Evolutionary conservation across 2,888 invertebrate genomes (phyloP), one percentile per base, ranked within the genome.

Genomic region (Sesia apiformis): DNA sequence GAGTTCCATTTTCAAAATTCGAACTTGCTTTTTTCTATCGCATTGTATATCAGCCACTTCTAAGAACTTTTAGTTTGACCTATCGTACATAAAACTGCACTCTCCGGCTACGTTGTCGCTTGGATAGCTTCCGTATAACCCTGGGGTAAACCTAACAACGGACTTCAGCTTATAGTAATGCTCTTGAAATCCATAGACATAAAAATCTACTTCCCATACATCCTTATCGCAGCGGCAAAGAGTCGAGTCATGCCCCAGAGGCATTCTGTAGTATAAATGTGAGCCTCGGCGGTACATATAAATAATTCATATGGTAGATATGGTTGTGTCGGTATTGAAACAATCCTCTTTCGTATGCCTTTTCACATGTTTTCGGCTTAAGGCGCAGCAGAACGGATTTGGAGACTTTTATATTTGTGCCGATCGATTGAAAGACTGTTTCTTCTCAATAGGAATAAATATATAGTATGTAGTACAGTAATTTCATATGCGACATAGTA

Each of bases 301-400:
- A 81, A 81, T 81, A 81, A 82, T 81, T 81, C 80, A 82, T 80
- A 73, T 60, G 70, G 54, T 54, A 58, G 50, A 53, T 62, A 60
- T 60, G 56, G 57, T 52, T 57, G 59, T 58, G 58, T 58, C 60
- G 62, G 64, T 67, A 64, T 60, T 61, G 61, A 62, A 65, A 63
- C 65, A 67, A 64, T 65, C 60, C 61, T 55, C 58, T 55, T 53
- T 56, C 62, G 65, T 69, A 67, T 72, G 69, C 68, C 73, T 76
- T 72, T 70, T 68, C 63, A 63, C 62, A 58, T 69, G 65, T 69
- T 70, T 66, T 68, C 63, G 63, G 64, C 61, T 72, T 75, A 72
- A 72, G 71, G 67, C 58, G 65, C 66, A 70, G 67, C 55, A 57
- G n/a, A 8, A 4, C 46, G 46, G 46, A 46, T 46, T 46, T 46